Base-by-base conservation (phyloP, 2,888 invertebrate genomes). In the Oscheius sp. region DNA sequence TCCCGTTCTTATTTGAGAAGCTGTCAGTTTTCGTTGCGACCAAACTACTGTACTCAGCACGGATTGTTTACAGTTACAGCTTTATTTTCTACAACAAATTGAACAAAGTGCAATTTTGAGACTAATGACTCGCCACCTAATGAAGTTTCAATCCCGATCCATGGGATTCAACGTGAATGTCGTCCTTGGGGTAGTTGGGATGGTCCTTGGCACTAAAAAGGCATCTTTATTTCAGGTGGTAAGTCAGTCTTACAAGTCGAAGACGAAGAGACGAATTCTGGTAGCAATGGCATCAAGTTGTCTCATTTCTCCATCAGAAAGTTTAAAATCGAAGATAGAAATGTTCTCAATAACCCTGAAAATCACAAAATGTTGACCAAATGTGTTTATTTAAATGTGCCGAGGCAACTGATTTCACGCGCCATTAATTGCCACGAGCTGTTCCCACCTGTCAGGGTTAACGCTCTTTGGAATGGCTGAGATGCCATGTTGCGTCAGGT, bases 401-500 rank as follows among this genome's bases (percentile, higher is more conserved):
- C 23, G 48, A 17, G 34, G 33, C 55, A 23, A 15, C 20, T 23
- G 15, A 48, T 64, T 46, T 50, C 53, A 65, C 31, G 50, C 53
- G 29, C 29, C 52, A 52, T 66, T 66, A 42, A 50, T 53, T 25
- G 50, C 50, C 42, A 57, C 57, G 42, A 42, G 58, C 67, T 37
- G 31, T 65, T 39, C 61, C 25, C 64, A 63, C 61, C 74, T 63
- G 31, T 77, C 74, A 15, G 79, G 73, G 46, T 73, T 75, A 23
- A 73, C 64, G 39, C 69, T 75, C 69, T 81, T 81, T 37, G 80
- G 80, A 52, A 81, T 80, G 8, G 75, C 75, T 1, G 81, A 76
- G 55, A 80, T 75, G 2, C 73, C 74, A n/a, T 73, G 70, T 55
- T 81, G 80, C 45, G 75, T 70, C 64, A 79, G 71, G 50, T 77